Percentiles rank a stretch among this genome's conserved stretches.
Conservation (phyloP, 2,113 vertebrate genomes). For the Pangasianodon hypophthalmus region DNA sequence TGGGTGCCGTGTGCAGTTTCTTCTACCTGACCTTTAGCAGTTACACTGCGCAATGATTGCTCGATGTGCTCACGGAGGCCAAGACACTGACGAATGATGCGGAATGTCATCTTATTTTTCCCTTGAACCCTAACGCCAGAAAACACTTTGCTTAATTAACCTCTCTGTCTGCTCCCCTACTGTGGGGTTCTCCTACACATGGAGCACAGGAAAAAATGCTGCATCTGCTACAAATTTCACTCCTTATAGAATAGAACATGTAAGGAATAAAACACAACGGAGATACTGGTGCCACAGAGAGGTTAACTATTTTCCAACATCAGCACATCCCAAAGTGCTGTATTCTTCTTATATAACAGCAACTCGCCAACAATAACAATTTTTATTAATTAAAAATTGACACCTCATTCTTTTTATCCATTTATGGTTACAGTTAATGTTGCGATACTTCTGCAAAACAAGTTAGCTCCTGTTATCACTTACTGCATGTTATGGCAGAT, state of each 20-base stretch:
- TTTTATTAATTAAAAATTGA: background rate
- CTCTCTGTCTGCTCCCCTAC: slow-evolving; percentile 50
- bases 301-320: background rate
- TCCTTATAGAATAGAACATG: slow-evolving; percentile 16
- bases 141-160: slow-evolving; percentile 73
- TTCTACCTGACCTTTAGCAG: slow-evolving; percentile 62
- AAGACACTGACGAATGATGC: slow-evolving; percentile 68
- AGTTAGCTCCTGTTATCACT: background rate
- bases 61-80: slow-evolving; percentile 50
- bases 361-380: background rate
- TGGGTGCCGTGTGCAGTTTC: slow-evolving; percentile 47
- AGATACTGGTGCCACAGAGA: background rate
- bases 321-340: background rate
- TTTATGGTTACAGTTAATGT: background rate
- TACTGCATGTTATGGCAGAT: background rate
- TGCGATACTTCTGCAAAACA: no score
- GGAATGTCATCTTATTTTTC: slow-evolving; percentile 67
- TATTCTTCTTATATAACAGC: background rate
- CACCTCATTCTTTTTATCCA: background rate
- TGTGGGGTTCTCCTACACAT: slow-evolving; percentile 39
- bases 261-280: background rate
- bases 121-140: slow-evolving; percentile 66
- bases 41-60: slow-evolving; percentile 55
- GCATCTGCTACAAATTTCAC: slow-evolving; percentile 40
- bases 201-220: slow-evolving; percentile 27